Evolutionary conservation across 1,140 invertebrate species (phyloP), one percentile per base, ranked within the genome.

Genomic region (Hypsibius dujardini): DNA sequence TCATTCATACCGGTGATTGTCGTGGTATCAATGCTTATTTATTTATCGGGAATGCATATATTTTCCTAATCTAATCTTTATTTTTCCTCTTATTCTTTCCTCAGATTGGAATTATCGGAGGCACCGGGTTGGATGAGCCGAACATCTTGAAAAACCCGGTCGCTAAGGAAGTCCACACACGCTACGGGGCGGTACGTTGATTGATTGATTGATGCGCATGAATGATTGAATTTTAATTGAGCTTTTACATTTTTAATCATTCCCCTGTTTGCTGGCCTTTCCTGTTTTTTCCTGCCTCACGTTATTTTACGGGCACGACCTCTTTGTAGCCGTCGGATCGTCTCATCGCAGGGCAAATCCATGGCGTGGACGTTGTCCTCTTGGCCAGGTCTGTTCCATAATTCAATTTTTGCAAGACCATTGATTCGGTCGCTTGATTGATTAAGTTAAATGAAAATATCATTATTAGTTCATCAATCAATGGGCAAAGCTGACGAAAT

Each of bases 81-180:
- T 28, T 28, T 28, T 28, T 28, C 28, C 28, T 28, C 28, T 28
- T 28, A 28, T 69, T 70, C 69, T 62, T 56, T 46, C 42, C 77
- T 72, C 72, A 95, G 90, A 86, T 98, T 76, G 93, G 92, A 71
- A 94, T 98, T 59, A 95, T 98, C 79, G 92, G 92, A 42, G 94
- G 94, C 0, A 89, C 91, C 56, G 94, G 94, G 0, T 81, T 97
- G 42, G 89, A 92, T 75, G 85, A 95, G 78, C 87, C 90, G 0
- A 84, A 89, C 73, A 85, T 95, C 71, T 82, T 97, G 67, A 83
- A 88, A 77, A 84, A 87, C 74, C 82, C 84, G 15, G 77, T 79
- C 15, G 85, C 88, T 75, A 83, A 83, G 60, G 74, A 76, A 47
- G 82, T 91, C 0, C 81, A 81, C 47, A 97, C 92, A 2, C 88